phyloP scores from a whole-genome alignment of 2,113 vertebrate species.

The Chaenocephalus aceratus region DNA sequence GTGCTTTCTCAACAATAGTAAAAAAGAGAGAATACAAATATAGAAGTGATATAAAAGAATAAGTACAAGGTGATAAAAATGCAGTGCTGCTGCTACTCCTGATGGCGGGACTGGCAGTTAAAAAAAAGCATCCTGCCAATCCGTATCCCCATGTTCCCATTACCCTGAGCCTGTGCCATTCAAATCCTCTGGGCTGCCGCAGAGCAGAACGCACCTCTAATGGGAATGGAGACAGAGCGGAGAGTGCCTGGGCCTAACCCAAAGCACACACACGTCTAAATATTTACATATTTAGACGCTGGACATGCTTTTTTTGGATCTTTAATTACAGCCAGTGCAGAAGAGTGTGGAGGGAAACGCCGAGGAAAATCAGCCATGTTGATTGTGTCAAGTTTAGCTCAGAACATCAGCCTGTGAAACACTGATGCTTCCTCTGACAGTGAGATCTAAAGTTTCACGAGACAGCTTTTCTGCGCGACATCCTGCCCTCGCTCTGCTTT shows the following conservation, averaged over 20 bases:
- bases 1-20: conserved; percentile 12
- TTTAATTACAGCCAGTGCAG: conserved; percentile 24
- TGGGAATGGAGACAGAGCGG: conserved; percentile 62
- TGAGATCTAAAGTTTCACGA: conserved; percentile 32
- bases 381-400: conserved; percentile 33
- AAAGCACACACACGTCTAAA: not conserved
- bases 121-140: conserved; percentile 45
- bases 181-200: conserved; percentile 66
- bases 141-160: conserved; percentile 59
- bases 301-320: conserved; percentile 25
- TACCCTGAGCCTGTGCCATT: conserved; percentile 63
- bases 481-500: not conserved
- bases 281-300: not conserved
- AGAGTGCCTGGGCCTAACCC: conserved; percentile 30
- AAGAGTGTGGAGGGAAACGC: not conserved
- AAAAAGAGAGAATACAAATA: conserved; percentile 10
- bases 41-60: not conserved
- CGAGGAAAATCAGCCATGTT: not conserved
- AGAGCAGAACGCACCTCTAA: conserved; percentile 60
- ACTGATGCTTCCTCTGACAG: conserved; percentile 42
- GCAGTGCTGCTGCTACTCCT: conserved; percentile 20
- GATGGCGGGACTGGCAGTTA: conserved; percentile 27
- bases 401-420: conserved; percentile 37
- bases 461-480: not conserved
- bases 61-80: conserved; percentile 37